Evolutionary conservation across 2,797 vertebrate genomes (phyloP).

Genomic region (Pempheris klunzingeri): DNA sequence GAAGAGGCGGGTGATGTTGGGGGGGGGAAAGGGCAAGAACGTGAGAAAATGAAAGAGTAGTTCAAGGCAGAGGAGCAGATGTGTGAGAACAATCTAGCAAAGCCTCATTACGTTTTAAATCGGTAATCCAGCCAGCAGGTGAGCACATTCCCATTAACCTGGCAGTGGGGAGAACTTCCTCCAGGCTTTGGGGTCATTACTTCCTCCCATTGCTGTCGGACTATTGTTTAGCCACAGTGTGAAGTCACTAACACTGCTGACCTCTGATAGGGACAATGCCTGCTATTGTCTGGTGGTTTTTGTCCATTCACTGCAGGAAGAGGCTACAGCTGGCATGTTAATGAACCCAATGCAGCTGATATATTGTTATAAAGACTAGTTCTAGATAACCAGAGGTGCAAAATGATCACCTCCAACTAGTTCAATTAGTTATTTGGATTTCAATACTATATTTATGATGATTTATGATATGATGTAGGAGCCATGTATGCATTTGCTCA

Average conservation of each 20-base stretch:
- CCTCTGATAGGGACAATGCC: slow-evolving; percentile 64
- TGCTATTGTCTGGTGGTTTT: slow-evolving; percentile 54
- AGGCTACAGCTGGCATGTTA: slow-evolving; percentile 10
- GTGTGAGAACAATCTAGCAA: slow-evolving; percentile 21
- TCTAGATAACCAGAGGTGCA: not conserved
- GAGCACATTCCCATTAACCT: slow-evolving; percentile 59
- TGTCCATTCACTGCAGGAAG: slow-evolving; percentile 33
- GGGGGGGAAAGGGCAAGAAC: slow-evolving; percentile 42
- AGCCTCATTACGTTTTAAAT: slow-evolving; percentile 42
- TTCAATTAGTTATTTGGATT: not conserved
- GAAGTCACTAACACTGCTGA: slow-evolving; percentile 57
- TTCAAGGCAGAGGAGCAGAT: not conserved
- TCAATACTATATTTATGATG: not conserved
- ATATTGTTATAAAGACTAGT: not conserved
- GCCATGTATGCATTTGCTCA: too few species aligned
- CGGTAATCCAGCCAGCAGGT: slow-evolving; percentile 61
- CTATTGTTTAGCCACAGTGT: slow-evolving; percentile 61
- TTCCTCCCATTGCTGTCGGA: slow-evolving; percentile 57
- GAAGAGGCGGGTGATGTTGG: slow-evolving; percentile 34
- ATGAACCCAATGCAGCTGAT: slow-evolving; percentile 15
- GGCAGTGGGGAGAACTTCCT: slow-evolving; percentile 61
- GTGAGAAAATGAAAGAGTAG: slow-evolving; percentile 49
- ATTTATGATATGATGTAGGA: too few species aligned
- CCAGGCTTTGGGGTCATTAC: slow-evolving; percentile 67
- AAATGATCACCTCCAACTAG: not conserved